Evolutionary conservation across 2,888 invertebrate genomes (phyloP), one percentile per base, ranked within the genome.

Genomic region (Trachelus tabidus): DNA sequence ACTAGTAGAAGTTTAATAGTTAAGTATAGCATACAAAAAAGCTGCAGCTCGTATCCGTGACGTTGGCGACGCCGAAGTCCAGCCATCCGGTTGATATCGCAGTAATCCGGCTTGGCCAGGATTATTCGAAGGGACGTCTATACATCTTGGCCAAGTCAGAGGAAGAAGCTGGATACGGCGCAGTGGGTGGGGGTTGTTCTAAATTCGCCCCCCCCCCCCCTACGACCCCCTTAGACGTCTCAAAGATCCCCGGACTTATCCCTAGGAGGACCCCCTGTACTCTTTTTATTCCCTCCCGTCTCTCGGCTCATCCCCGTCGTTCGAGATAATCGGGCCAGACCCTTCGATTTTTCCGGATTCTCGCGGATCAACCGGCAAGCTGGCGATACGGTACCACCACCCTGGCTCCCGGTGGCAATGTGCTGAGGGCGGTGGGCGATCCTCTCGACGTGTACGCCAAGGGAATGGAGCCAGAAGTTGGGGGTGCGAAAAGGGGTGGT

Each of bases 401-500:
- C 9, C 56, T 56, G 23, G 9, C 56, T 56, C 15, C 56, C 1
- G 56, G 56, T 56, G 56, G 56, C 23, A 56, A 56, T 56, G 56
- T 23, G 23, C 23, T 23, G 23, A 9, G 56, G 23, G 56, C 23
- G 56, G 23, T 56, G 56, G 15, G 40, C 6, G 56, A 56, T 56
- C 23, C 56, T 56, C 56, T 56, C 56, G 23, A 56, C 56, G 2
- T 56, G 23, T 56, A 23, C 56, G 56, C 56, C 56, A 73, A 68
- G 68, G 37, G 15, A 75, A 74, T 35, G 73, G 68, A 37, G 34
- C 33, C 33, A 34, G 30, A n/a, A 23, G 15, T 30, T 30, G 30
- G 12, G 23, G 34, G 73, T 12, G 69, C 33, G 12, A 76, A 76
- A 76, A 12, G 71, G 73, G 73, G 69, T 56, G 75, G 68, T 33